These are phyloP conservation scores for Bombus sibiricus DNA, from an alignment of 1,140 invertebrate species.

Conservation along the genomic window DNA sequence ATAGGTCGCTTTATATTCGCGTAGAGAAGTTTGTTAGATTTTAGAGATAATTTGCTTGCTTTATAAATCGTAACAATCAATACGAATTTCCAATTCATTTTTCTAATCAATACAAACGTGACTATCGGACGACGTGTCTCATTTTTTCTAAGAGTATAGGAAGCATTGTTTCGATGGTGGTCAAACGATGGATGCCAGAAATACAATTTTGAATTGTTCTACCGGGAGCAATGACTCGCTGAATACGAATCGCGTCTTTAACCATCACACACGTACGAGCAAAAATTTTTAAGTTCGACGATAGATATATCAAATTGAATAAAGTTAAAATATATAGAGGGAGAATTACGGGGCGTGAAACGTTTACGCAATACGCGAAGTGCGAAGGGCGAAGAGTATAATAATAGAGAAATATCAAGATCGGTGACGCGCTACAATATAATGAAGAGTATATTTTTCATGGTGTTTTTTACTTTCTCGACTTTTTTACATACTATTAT, in stretches of 20 bases:
- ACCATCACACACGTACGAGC: background rate
- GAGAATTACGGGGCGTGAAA: background rate
- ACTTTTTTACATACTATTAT: slow-evolving; percentile 23
- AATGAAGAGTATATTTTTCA: slow-evolving; percentile 15
- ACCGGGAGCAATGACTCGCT: background rate
- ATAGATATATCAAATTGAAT: background rate
- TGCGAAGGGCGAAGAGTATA: background rate
- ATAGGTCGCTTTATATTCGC: background rate
- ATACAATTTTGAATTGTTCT: background rate
- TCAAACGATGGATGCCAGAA: background rate
- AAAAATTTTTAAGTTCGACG: background rate
- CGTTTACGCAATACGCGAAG: background rate
- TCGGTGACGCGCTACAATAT: background rate
- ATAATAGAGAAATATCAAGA: slow-evolving; percentile 19
- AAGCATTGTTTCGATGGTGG: background rate
- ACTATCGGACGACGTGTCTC: background rate
- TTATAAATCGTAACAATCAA: too few relatives aligned
- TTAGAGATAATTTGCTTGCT: background rate
- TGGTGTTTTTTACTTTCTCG: background rate
- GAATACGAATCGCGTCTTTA: background rate
- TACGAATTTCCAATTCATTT: too few relatives aligned
- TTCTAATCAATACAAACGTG: too few relatives aligned
- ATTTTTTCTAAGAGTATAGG: background rate
- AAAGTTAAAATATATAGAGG: background rate
- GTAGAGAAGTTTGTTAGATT: background rate